Base-by-base conservation (phyloP, 2,888 invertebrate genomes). In the Parnassius apollo region DNA sequence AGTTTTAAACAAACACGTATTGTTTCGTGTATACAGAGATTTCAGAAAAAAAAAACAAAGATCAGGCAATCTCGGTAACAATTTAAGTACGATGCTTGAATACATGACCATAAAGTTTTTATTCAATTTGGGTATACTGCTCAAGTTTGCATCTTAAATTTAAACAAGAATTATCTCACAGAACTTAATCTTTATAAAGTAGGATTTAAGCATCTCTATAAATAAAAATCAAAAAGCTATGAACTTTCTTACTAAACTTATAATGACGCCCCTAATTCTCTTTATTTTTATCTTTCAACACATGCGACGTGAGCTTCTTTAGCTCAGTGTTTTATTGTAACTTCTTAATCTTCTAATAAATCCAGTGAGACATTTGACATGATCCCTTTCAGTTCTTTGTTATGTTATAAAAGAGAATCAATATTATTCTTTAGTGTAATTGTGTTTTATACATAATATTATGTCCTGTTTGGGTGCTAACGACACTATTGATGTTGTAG, bases 291-390 rank as follows among this genome's bases (percentile, higher is more conserved):
- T 78, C 77, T 76, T 75, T 74, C 75, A 77, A 78, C 84, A 85
- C 81, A 80, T 85, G 85, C 74, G 79, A 76, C 75, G 73, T 71
- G 73, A 74, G 73, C 78, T 78, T 72, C 78, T 80, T 78, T 80
- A 79, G 81, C 77, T 79, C 80, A 74, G 77, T 82, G 64, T 83
- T 83, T 83, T 80, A 81, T 80, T 80, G 72, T 76, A 69, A 69
- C 73, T 64, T 69, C 74, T 72, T 85, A 85, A 87, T 86, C 86
- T 78, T 71, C 68, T 75, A 79, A 83, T 86, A 85, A 83, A 85
- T 82, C 68, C 62, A 56, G 61, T 64, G 66, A 69, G 71, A 71
- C 73, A 68, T 62, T 49, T 61, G 65, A 70, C 71, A 72, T 69
- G 72, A 73, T 72, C 71, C 71, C 66, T 67, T 74, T 71, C 69